Evolutionary conservation across 2,888 invertebrate species (phyloP), one percentile per base, ranked within the genome.

Genomic region (Tricholauxania praeusta): DNA sequence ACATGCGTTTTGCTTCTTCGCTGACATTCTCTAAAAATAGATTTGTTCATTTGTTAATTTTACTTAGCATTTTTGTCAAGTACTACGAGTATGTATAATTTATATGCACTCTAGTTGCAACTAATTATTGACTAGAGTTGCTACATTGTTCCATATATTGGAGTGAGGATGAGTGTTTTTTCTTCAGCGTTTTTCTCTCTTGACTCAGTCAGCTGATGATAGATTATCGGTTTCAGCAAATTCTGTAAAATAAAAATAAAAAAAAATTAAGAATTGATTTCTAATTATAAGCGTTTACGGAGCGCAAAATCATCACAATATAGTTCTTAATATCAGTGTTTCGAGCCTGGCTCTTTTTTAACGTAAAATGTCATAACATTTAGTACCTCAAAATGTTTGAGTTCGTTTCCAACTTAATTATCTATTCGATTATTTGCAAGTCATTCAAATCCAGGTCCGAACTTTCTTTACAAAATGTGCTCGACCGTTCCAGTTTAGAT

Each of bases 401-500:
- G 71, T 49, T 59, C 55, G 15, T 49, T 47, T 47, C n/a, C 7
- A 15, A 12, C 62, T 17, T 17, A 39, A 22, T 49, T 14, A 72
- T 79, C 70, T 84, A 87, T 80, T 87, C 87, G 73, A 87, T 84
- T 74, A 87, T 85, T 78, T 87, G 86, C 77, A 87, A 80, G 68
- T 87, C 87, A 66, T 84, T 81, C 15, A 82, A 74, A 71, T 87
- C 87, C 74, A 84, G 74, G 73, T 87, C 85, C 76, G 87, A 85
- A 17, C 77, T 70, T 71, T 88, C 87, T 77, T 87, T 87, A 80
- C 87, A 87, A 74, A 88, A 88, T 49, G 88, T 88, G 78, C 87
- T 87, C n/a, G 88, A 88, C 32, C 88, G 82, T 76, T 87, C 88
- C 74, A 88, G 79, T 78, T 87, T 87, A 49, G 85, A 83, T 78